Base-by-base conservation (phyloP, 92 coral and sea anemone genomes). In the Umimayanthus kanabou region DNA sequence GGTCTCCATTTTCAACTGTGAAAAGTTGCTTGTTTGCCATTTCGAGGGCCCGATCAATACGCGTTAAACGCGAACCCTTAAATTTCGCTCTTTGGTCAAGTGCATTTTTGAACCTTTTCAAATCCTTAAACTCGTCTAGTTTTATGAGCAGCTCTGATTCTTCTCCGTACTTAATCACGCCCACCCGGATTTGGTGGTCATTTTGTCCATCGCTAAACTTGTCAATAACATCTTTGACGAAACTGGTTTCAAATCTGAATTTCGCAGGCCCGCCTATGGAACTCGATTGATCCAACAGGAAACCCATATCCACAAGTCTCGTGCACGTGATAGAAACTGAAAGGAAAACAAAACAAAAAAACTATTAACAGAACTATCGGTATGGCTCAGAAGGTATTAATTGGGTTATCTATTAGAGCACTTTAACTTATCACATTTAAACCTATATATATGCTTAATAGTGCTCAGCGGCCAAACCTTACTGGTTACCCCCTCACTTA, bases 281-380 rank as follows among this genome's bases (percentile, higher is more conserved):
- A 37, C 75, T 67, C 33, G 86, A 82, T 20, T 70, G 76, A 28
- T 82, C 86, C 77, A 82, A 82, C 76, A 82, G 23, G 65, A 82
- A 82, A 14, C 75, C 76, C 25, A 82, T 42, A 25, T 82, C 86
- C n/a, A 40, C 76, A 13, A 4, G 5, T 26, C 61, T 42, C 39
- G 8, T n/a, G 25, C 86, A 82, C 20, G 20, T 6, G 14, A 45
- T 43, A n/a, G 49, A 22, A 2, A 70, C 86, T 82, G 45, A n/a
- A 47, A 77, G 5, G 2, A 76, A 18, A 76, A 8, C 49, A 45
- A 45, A 76, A 45, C n/a, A 79, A 22, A 77, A 9, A 5, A 39
- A 25, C 14, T 1, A 50, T 15, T 50, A 50, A 50, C 2, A 13
- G 7, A 9, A 50, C 14, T 50, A 50, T 50, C 15, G 10, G 16